phyloP scores from a whole-genome alignment of 2,888 invertebrate species.

The Aromia moschata region DNA sequence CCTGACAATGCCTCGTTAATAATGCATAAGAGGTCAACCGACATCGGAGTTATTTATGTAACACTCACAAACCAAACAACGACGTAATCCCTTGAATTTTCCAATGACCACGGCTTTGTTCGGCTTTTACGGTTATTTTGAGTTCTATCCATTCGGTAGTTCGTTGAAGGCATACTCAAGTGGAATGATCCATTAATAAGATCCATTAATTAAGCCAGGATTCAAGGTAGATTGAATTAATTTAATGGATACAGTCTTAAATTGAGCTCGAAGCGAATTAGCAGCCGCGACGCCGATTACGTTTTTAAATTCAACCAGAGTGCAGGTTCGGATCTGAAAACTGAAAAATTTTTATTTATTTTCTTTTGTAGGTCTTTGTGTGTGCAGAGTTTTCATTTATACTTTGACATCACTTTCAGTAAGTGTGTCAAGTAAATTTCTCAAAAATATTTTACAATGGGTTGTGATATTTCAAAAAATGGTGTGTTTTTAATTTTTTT shows the following conservation, averaged over 20 bases:
- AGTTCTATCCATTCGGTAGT: constrained; percentile 5
- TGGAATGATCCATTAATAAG: constrained; percentile 31
- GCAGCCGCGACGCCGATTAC: constrained; percentile 40
- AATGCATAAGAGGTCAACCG: neutral
- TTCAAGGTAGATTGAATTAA: constrained; percentile 35
- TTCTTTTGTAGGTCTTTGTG: too few species aligned
- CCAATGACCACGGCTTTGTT: constrained; percentile 2
- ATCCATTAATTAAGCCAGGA: constrained; percentile 30
- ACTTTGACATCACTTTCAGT: too few species aligned
- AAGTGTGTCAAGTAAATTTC: too few species aligned
- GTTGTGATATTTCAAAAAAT: too few species aligned
- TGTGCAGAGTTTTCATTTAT: too few species aligned
- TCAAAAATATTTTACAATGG: too few species aligned
- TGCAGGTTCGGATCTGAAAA: too few species aligned
- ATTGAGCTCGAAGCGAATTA: constrained; percentile 43
- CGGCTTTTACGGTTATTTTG: constrained; percentile 2
- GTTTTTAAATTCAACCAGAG: constrained; percentile 39
- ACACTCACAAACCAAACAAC: constrained; percentile 1
- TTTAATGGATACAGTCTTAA: constrained; percentile 39
- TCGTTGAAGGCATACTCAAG: constrained; percentile 1
- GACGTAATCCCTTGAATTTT: neutral
- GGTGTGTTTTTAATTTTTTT: too few species aligned
- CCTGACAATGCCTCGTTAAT: neutral
- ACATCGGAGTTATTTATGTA: constrained; percentile 1
- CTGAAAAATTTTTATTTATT: too few species aligned